Conservation (phyloP, 2,888 invertebrate genomes). For the Acanthococcus lagerstroemiae region DNA sequence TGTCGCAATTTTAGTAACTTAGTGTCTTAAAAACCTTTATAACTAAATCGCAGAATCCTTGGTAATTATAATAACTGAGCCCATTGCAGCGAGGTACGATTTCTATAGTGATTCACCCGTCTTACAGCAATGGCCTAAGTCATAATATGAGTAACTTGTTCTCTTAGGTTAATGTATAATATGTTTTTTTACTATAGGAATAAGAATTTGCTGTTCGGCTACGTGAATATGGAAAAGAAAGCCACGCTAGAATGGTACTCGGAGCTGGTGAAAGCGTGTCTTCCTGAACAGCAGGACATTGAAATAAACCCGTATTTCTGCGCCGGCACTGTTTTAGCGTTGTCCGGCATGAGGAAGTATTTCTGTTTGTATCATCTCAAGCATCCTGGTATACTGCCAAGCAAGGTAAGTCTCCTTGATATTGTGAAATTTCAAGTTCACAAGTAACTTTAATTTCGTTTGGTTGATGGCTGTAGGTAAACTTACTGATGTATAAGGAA, state of each 20-base stretch:
- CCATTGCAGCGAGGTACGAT: too few species aligned
- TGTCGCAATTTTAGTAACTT: too few species aligned
- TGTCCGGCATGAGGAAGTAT: constrained; percentile 94
- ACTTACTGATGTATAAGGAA: too few species aligned
- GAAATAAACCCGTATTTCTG: constrained; percentile 93
- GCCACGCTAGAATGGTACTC: constrained; percentile 74
- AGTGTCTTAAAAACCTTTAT: too few species aligned
- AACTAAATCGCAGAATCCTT: too few species aligned
- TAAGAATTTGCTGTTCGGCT: constrained; percentile 91
- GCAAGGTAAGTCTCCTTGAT: constrained; percentile 24
- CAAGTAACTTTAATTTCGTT: too few species aligned
- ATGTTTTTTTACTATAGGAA: constrained; percentile 51
- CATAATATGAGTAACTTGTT: too few species aligned
- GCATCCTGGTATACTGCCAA: constrained; percentile 62
- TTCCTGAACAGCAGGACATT: constrained; percentile 69
- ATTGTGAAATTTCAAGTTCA: too few species aligned
- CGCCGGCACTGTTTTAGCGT: constrained; percentile 86
- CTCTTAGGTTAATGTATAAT: background rate
- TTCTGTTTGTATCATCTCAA: constrained; percentile 98
- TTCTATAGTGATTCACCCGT: too few species aligned
- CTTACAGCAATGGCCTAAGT: too few species aligned
- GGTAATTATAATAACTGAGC: too few species aligned
- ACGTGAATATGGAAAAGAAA: constrained; percentile 83
- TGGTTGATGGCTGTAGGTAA: too few species aligned
- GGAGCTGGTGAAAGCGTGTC: constrained; percentile 72